Conservation (phyloP, 1,140 invertebrate genomes). For the Chironomus striatipennis region DNA sequence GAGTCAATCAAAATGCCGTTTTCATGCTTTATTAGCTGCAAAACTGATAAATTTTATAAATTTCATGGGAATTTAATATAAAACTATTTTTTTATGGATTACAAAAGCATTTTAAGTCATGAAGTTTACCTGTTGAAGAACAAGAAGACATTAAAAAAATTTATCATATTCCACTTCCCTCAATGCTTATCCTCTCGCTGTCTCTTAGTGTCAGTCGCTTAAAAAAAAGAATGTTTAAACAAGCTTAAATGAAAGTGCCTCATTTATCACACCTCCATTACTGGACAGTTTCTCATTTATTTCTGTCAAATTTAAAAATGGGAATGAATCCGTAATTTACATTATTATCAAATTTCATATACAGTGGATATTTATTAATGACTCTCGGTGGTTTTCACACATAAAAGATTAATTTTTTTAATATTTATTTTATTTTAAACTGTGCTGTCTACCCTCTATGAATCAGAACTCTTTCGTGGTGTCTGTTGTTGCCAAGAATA, state of each 20-base stretch:
- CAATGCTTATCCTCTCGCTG: no score
- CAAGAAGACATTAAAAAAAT: background rate
- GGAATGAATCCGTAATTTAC: conserved; percentile 5
- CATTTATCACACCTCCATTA: conserved; percentile 19
- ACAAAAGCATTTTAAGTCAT: background rate
- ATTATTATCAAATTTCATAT: conserved; percentile 23
- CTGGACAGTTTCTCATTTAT: conserved; percentile 19
- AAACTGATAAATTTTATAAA: background rate
- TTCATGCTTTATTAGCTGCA: background rate
- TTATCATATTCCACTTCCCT: background rate
- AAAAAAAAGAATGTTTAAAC: background rate
- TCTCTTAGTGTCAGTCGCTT: background rate
- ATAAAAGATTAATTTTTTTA: background rate
- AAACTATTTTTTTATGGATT: background rate
- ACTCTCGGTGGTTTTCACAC: background rate
- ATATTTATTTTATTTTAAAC: background rate
- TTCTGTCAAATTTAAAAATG: conserved; percentile 20
- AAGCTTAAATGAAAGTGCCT: conserved; percentile 16
- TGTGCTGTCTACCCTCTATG: no score
- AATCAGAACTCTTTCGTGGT: no score
- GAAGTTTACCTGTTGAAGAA: background rate
- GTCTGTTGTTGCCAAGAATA: no score
- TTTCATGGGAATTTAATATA: background rate
- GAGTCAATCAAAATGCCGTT: conserved; percentile 1
- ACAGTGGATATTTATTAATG: background rate